Base-by-base conservation (phyloP, 2,797 vertebrate genomes). In the Naso thynnoides region DNA sequence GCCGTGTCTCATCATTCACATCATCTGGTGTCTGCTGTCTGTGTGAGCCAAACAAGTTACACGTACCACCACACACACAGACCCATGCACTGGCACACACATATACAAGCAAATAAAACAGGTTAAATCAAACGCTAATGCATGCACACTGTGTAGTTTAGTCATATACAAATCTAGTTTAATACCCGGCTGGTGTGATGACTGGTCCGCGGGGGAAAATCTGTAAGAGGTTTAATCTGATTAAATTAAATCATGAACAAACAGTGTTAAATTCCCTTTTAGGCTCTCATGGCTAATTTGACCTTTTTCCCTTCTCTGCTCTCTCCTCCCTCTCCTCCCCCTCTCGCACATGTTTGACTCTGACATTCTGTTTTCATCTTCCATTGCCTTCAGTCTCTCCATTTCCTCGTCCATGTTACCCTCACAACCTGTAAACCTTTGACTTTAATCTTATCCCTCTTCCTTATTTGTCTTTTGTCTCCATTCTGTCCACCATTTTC, bases 201-300 rank as follows among this genome's bases (percentile, higher is more conserved):
- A 69, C 53, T 49, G 42, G 63, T 49, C 73, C 39, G 14, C 33
- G 19, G 33, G 39, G 55, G 42, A 60, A 39, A 21, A 47, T 26
- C 62, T 82, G 38, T 61, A 67, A 78, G 53, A 78, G 38, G 44
- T 70, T 60, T 61, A 70, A 84, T 77, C 55, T 70, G 69, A 79
- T 86, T 78, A 74, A 74, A 82, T 78, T 53, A 26, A 60, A 57
- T 76, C 63, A 44, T 58, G 58, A 65, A 62, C 21, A 33, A 76
- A 70, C 75, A 48, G 64, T 76, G 56, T 82, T 76, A 55, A 59
- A 74, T 85, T 74, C 36, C 36, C 61, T 59, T 68, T 67, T 57
- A 67, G 53, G 53, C 71, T 77, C 16, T 61, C 14, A 42, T 31
- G 27, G 39, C n/a, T 58, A 53, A 31, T 69, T 48, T 52, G 19